Base-by-base conservation (phyloP, 2,797 vertebrate species). In the Argyrosomus regius region DNA sequence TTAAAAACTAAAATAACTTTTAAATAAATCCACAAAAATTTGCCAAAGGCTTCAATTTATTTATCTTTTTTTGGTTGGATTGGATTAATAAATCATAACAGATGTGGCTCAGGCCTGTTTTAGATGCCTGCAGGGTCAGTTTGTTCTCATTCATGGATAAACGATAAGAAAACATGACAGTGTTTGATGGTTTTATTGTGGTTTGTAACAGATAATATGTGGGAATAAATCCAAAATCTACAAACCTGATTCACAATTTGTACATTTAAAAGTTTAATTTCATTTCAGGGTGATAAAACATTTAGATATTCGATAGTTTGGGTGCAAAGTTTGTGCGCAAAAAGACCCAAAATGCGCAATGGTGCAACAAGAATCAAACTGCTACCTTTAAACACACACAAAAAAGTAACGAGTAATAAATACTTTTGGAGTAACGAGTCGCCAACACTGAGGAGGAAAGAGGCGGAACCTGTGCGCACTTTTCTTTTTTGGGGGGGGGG, bases 401-500 rank as follows among this genome's bases (percentile, higher is more conserved):
- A 45, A 54, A 0, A 41, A 58, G 26, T 41, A 50, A 31, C 39
- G 59, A 31, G 58, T 73, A 49, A 62, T 35, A 5, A 20, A 65
- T 73, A 65, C 20, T 80, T 72, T 72, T 7, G 46, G 64, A 46
- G 75, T 54, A 78, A 84, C 13, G 75, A 43, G 64, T 75, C 28
- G 3, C 39, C 80, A 24, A 5, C 71, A 45, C 26, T 22, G 35
- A 26, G 35, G 18, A 12, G 63, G 18, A 24, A 39, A 83, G 63
- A 75, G 77, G 77, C 83, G 65, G 78, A 77, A 81, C 56, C 76
- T 70, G 6, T 17, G 53, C 62, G 80, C 78, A 81, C 85, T 39
- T 39, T 39, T 9, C 9, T 35, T 35, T 35, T 35, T 35, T 35
- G 8, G 26, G 41, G 71, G 22, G 22, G 22, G 22, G 22, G 22